phyloP scores from a whole-genome alignment of 2,797 vertebrate species.

The Cottoperca gobio region DNA sequence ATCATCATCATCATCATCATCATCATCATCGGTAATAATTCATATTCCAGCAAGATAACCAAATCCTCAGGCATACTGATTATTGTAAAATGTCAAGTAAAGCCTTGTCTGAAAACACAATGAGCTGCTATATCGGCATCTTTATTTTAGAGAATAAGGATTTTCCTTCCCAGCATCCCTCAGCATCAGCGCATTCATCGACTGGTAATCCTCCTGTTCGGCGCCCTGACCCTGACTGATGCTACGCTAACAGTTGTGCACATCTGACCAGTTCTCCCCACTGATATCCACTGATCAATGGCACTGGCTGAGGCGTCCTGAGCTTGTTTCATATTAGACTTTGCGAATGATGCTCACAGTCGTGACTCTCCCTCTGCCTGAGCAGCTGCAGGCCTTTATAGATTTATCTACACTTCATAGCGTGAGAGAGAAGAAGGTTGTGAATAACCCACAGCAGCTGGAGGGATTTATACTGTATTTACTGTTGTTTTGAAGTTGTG shows the following conservation, averaged over 20 bases:
- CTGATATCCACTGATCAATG: constrained; percentile 20
- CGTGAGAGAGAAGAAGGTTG: background rate
- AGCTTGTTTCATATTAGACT: background rate
- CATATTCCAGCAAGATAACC: background rate
- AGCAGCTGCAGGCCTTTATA: constrained; percentile 24
- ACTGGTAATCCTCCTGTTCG: background rate
- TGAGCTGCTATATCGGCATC: constrained; percentile 44
- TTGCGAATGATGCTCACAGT: constrained; percentile 6
- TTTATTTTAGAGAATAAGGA: background rate
- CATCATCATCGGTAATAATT: background rate
- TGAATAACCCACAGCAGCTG: constrained; percentile 21
- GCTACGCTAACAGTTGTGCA: background rate
- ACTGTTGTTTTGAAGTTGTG: constrained; percentile 27
- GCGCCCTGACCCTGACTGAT: constrained; percentile 5
- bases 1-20: too few species aligned
- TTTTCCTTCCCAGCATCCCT: background rate
- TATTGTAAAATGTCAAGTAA: constrained; percentile 52
- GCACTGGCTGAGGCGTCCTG: background rate
- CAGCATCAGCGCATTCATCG: background rate
- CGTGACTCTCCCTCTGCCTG: background rate
- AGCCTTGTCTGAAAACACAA: constrained; percentile 40
- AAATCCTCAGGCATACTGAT: constrained; percentile 19
- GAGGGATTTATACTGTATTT: background rate
- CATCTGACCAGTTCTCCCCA: background rate
- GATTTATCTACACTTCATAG: constrained; percentile 24